Evolutionary conservation across 2,888 invertebrate genomes (phyloP), one percentile per base, ranked within the genome.

Genomic region (Anarsia innoxiella): DNA sequence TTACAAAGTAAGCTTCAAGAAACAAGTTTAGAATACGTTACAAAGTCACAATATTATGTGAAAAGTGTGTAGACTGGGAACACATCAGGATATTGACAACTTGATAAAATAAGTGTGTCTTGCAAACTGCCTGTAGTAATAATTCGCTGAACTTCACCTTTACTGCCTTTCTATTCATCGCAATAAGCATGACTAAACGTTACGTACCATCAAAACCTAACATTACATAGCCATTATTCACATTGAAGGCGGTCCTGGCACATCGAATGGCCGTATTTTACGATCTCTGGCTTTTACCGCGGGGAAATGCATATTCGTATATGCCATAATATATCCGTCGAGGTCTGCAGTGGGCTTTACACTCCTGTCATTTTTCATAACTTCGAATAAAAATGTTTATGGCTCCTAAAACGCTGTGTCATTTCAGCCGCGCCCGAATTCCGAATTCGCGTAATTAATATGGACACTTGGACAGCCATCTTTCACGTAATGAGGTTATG

Each of bases 371-470:
- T 62, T 54, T 63, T 62, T 65, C 60, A 68, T 67, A 59, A 51
- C 45, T 37, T 36, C 46, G 44, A 53, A 67, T 66, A 68, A 66
- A 71, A 68, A 59, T 63, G 60, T 72, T 75, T 68, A 71, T 69
- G 41, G 62, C 46, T 49, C 51, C 48, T 57, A 56, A 61, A 63
- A 58, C 43, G 51, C 49, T 47, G 41, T 56, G 56, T 59, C 62
- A 59, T 56, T 58, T 42, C 39, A 53, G 53, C 50, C 61, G 48
- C 61, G 50, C 64, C 66, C 39, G 46, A 55, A 47, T 51, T 45
- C 55, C 49, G 44, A 58, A 62, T 65, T 58, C 49, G 2, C 59
- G 46, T 76, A 78, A 80, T 79, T 77, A 73, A 71, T 77, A 75
- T 59, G 65, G 72, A 66, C 74, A 67, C 56, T 48, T 58, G 72